Base-by-base conservation (phyloP, 2,113 vertebrate genomes). In the Hypomesus transpacificus region DNA sequence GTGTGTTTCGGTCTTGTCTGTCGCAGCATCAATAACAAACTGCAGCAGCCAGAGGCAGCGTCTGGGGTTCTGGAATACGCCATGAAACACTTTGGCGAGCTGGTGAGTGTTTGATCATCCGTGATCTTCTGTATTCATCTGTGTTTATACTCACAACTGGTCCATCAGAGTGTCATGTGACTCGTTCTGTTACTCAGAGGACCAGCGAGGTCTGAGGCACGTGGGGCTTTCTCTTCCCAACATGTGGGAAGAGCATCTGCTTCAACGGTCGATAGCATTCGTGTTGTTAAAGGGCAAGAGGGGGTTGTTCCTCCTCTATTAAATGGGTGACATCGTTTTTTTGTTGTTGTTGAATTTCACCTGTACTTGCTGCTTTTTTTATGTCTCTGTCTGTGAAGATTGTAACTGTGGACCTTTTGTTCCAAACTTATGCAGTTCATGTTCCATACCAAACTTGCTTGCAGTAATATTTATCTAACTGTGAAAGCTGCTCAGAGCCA, bases 31-130 rank as follows among this genome's bases (percentile, higher is more conserved):
- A 99, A 99, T 85, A 99, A 99, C 78, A 99, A 99, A 84, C 92
- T 99, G 22, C 97, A 99, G 86, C 97, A 99, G 87, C 97, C 97
- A 0, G 97, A 99, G 87, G 97, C 97, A 1, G 97, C 97, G 9
- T 93, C 97, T 1, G 97, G 97, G 6, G 97, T 99, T 22, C 84
- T 99, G 74, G 96, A 99, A 66, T 99, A 98, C 1, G 97, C 97
- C 87, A 99, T 98, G 96, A 99, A 98, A 70, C 97, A 98, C 88
- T 98, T 97, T 71, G 96, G 97, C 34, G 97, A 99, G 79, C 87
- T 99, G 95, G 97, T 99, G 78, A 95, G 96, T 88, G 17, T 8
- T 0, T 7, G 9, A 53, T 24, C 39, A 5, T 46, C 39, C 39
- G 39, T 13, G 5, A 46, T 46, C 39, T 53, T 62, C 52, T 34